These are phyloP conservation scores for Aphelinus atriplicis DNA, from an alignment of 1,140 invertebrate species.

Conservation along the genomic window DNA sequence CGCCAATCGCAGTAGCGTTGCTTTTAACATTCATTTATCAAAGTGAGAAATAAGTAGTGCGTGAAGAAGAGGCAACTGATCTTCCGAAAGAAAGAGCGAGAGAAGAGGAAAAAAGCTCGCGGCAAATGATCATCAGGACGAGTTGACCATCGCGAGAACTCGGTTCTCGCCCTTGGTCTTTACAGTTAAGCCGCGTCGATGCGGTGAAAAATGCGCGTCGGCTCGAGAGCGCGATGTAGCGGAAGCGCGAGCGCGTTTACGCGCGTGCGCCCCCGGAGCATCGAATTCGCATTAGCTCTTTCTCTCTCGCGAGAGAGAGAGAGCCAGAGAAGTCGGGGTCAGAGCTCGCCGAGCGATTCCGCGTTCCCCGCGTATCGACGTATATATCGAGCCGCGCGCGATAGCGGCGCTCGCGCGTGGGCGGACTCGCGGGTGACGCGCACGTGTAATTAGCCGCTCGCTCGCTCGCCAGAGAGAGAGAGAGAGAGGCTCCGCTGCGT, in stretches of 20 bases:
- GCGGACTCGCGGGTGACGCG: conserved; percentile 13
- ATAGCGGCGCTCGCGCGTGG: conserved; percentile 1
- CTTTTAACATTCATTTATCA: too few species aligned
- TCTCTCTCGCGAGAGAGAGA: conserved; percentile 2
- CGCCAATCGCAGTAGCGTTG: too few species aligned
- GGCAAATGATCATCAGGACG: not conserved
- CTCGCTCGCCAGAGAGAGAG: too few species aligned
- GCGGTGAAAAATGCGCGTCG: too few species aligned
- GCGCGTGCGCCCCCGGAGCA: not conserved
- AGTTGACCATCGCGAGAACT: too few species aligned
- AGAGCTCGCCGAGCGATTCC: conserved; percentile 21
- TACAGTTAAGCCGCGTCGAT: too few species aligned
- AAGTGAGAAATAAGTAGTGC: too few species aligned
- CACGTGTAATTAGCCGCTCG: not conserved
- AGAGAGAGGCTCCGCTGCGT: too few species aligned
- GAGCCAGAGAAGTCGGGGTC: not conserved
- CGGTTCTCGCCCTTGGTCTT: too few species aligned
- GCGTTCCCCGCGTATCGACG: conserved; percentile 13
- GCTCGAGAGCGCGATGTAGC: too few species aligned
- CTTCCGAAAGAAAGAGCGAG: not conserved
- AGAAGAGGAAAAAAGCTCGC: not conserved
- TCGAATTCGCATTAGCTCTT: conserved; percentile 37
- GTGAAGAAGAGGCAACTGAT: too few species aligned
- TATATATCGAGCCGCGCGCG: not conserved
- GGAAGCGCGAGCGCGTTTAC: not conserved